Base-by-base conservation (phyloP, 2,113 vertebrate genomes). In the Neoarius graeffei region DNA sequence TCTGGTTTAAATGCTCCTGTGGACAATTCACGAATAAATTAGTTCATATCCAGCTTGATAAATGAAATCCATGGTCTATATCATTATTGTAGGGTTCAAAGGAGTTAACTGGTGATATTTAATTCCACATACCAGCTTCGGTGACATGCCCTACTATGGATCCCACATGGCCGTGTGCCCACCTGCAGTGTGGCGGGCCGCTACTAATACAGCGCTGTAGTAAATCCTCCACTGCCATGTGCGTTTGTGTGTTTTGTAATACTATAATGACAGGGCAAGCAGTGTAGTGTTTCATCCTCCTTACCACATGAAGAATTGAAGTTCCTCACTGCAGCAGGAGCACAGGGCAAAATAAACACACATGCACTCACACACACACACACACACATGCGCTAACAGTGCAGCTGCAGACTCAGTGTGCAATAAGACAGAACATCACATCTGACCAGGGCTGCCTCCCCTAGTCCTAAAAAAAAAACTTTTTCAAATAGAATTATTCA, bases 211-310 rank as follows among this genome's bases (percentile, higher is more conserved):
- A 85, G 62, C 62, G 79, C 77, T 87, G 85, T 79, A 88, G 90
- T 90, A 91, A 91, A 91, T 89, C 83, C 87, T 85, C 69, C 76
- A 71, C 73, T 77, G 67, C 81, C 27, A 82, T 83, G 89, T 87
- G 74, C 42, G 54, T 84, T 66, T 84, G 87, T 85, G 85, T 69
- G 81, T 88, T 83, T 83, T 84, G 85, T 76, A 88, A 84, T 35
- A 27, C 76, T 67, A 52, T 89, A 91, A 91, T 91, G 85, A 89
- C 85, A 91, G 87, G 57, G 52, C 77, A 60, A 73, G 77, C 42
- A 81, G 82, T 62, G 57, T 56, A 85, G 87, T n/a, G 66, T 84
- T 90, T 91, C 81, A 88, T 89, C 89, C 69, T 56, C 76, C 59
- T n/a, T 11, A 57, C 89, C 90, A 90, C 89, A 89, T 90, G 71